Evolutionary conservation across 2,888 invertebrate species (phyloP), one percentile per base, ranked within the genome.

Genomic region (Nowickia ferox): DNA sequence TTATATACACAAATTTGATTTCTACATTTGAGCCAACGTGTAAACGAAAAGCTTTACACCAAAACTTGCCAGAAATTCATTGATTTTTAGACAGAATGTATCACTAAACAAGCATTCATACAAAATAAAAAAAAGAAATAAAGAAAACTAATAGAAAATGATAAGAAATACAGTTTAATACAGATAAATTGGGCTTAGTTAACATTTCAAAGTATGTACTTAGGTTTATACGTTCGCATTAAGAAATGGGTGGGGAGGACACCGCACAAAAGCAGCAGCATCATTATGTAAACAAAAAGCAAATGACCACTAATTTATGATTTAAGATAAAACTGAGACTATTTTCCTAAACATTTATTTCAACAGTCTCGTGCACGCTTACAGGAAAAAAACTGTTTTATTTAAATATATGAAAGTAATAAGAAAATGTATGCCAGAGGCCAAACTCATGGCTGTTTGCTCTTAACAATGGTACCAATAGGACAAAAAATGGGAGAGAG

Each of bases 241-340:
- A 30, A 6, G 30, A 30, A 30, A 30, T 30, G 6, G 6, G 5
- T 30, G 15, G 17, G 15, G 19, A 57, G 57, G 15, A 9, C n/a
- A 55, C 13, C 2, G 17, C 19, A 57, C 11, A 22, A 57, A 57
- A 57, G 1, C 19, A 8, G 10, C 40, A 61, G 11, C 66, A 38
- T 46, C 15, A 22, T 48, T 59, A 42, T 46, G 22, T 65, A 1
- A 11, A 65, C 19, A 51, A 40, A 30, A 63, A 72, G 22, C 40
- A 72, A 66, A 55, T 84, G 78, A 57, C 53, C 61, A 81, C 53
- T 74, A 66, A 68, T 74, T 81, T 81, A 74, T 17, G 66, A 66
- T 55, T 74, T 51, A 11, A 42, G 42, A 66, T 72, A 57, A 66
- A 63, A 63, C 6, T 57, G 22, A 55, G 22, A 51, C 19, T 19